Evolutionary conservation across 2,113 vertebrate species (phyloP).

Genomic region (Scortum barcoo): DNA sequence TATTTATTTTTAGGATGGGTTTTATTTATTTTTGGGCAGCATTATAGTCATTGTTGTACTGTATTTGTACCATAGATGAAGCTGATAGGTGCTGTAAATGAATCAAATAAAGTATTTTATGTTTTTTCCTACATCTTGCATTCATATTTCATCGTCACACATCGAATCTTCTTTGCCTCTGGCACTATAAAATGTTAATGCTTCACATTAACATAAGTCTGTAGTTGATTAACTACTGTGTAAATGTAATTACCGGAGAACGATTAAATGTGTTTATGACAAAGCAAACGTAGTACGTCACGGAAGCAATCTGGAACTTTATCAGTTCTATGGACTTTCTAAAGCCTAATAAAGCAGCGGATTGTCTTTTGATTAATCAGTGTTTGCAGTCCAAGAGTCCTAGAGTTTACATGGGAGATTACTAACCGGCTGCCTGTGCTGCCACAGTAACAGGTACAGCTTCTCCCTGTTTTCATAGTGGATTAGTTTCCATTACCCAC

Average conservation of each 20-base stretch:
- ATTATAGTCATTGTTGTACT: neutral
- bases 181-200: neutral
- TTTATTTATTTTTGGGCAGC: conserved; percentile 63
- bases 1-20: conserved; percentile 63
- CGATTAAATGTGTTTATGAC: neutral
- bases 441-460: too few species aligned
- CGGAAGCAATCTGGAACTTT: too few species aligned
- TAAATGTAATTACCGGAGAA: neutral
- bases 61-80: neutral
- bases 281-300: neutral
- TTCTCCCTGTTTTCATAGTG: too few species aligned
- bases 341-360: neutral
- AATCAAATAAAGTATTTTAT: conserved; percentile 50
- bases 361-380: neutral
- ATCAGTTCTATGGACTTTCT: neutral
- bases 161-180: neutral
- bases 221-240: neutral
- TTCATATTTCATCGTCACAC: neutral
- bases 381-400: too few species aligned
- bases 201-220: neutral
- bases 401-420: too few species aligned
- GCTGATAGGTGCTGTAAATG: conserved; percentile 28
- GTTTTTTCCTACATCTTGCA: conserved; percentile 1
- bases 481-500: too few species aligned
- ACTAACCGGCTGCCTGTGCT: too few species aligned